Evolutionary conservation across 2,797 vertebrate species (phyloP), one percentile per base, ranked within the genome.

Genomic region (Leuciscus waleckii): DNA sequence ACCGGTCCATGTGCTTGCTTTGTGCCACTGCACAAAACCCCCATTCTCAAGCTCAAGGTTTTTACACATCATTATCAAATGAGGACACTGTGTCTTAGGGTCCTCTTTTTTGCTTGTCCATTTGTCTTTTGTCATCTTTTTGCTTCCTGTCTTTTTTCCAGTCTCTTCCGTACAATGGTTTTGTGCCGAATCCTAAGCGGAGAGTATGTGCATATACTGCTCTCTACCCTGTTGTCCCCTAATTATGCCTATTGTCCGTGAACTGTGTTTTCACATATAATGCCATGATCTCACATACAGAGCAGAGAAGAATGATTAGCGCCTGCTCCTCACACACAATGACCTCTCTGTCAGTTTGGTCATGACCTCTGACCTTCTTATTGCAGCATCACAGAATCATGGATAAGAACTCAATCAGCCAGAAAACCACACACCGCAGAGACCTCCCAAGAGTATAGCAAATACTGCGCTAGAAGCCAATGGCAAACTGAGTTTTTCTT

Each of bases 21-120:
- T 87, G 86, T 89, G 85, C 71, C 43, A 17, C 63, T 41, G 65
- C 68, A 88, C 83, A 89, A 89, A 87, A 85, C 41, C 80, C 63
- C 78, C 75, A 84, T 89, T 87, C 83, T 88, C 43, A 32, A 90
- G 54, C 67, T 81, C 74, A 73, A 56, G 58, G 39, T 54, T 80
- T 88, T 88, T 68, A 85, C 82, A 85, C 88, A 82, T 92, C 92
- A 93, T 94, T 93, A 93, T 91, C 88, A 92, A 93, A 93, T 79
- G 92, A 89, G 94, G 92, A 93, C 93, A 92, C 89, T 19, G 26
- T 93, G 93, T 93, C 92, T 94, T 90, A 92, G 90, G 89, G 67
- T 26, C 49, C 73, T 87, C 37, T 85, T 90, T 92, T 92, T 92
- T 68, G 91, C 90, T 84, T 80, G 61, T 80, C 91, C 74, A 14